Evolutionary conservation across 2,888 invertebrate species (phyloP).

Genomic region (Stenodema calcarata): DNA sequence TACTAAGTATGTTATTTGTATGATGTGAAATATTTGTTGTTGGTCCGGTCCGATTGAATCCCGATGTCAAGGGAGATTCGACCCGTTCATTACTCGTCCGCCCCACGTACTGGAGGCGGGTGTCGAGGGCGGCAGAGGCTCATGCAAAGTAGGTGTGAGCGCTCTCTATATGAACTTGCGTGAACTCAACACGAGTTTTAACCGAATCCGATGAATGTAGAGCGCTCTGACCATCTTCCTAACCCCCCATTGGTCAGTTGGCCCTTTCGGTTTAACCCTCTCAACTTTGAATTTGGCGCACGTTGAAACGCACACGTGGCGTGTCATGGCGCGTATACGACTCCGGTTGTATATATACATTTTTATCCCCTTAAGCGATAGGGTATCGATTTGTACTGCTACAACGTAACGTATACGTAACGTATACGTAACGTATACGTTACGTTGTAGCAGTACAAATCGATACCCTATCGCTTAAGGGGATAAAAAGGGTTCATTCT

Average conservation of each 20-base stretch:
- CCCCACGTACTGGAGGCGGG: neutral
- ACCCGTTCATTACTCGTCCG: neutral
- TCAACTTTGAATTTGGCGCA: neutral
- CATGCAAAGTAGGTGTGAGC: constrained; percentile 42
- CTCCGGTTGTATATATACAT: no score
- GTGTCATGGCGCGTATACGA: no score
- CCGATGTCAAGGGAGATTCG: neutral
- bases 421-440: no score
- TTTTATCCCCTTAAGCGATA: no score
- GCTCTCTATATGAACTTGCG: constrained; percentile 38
- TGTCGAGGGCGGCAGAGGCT: neutral
- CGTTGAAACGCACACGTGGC: neutral
- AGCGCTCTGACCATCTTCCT: constrained; percentile 46
- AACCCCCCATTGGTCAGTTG: constrained; percentile 33
- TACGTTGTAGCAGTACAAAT: no score
- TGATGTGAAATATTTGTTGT: no score
- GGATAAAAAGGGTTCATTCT: no score
- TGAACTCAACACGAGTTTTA: constrained; percentile 29
- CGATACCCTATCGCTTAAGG: no score
- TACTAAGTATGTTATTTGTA: no score
- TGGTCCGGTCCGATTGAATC: no score
- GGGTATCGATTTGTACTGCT: no score
- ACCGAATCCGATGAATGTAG: constrained; percentile 28
- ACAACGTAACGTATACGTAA: no score
- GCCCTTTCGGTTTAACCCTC: constrained; percentile 11